Evolutionary conservation across 2,888 invertebrate genomes (phyloP).

Genomic region (Dorcus parallelipipedus): DNA sequence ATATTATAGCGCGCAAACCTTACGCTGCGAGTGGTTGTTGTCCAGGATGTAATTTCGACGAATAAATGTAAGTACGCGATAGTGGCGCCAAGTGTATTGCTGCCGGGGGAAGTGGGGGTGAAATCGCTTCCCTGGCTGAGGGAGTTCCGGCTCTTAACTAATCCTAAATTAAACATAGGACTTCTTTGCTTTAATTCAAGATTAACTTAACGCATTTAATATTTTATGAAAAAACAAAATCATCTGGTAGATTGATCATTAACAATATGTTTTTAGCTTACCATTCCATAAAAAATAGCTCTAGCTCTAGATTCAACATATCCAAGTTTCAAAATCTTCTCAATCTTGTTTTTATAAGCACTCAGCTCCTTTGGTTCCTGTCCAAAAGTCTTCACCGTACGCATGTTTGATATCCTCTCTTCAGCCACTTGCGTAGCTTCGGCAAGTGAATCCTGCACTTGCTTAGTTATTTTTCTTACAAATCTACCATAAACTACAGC

Average conservation of each 20-base stretch:
- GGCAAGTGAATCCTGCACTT: constrained; percentile 72
- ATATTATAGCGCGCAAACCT: no score
- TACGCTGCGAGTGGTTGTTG: no score
- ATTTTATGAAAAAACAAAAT: background rate
- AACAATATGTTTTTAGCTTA: constrained; percentile 43
- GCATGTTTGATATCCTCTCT: constrained; percentile 86
- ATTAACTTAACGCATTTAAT: background rate
- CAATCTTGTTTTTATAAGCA: constrained; percentile 64
- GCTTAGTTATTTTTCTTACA: constrained; percentile 77
- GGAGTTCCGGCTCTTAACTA: no score
- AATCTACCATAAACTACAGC: constrained; percentile 82
- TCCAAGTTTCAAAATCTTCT: constrained; percentile 70
- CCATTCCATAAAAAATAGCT: constrained; percentile 89
- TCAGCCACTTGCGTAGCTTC: constrained; percentile 73
- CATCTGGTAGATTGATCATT: background rate
- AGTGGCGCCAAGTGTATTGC: no score
- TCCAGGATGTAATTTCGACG: no score
- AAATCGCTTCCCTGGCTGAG: no score
- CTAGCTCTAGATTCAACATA: constrained; percentile 85
- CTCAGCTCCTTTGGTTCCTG: constrained; percentile 77
- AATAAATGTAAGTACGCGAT: no score
- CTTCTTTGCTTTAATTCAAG: no score
- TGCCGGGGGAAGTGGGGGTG: no score
- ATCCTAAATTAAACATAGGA: no score
- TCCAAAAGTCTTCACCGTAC: constrained; percentile 91